Percentiles rank a stretch among this genome's conserved stretches.
phyloP scores from a whole-genome alignment of 1,140 invertebrate genomes.

The Elysia chlorotica region DNA sequence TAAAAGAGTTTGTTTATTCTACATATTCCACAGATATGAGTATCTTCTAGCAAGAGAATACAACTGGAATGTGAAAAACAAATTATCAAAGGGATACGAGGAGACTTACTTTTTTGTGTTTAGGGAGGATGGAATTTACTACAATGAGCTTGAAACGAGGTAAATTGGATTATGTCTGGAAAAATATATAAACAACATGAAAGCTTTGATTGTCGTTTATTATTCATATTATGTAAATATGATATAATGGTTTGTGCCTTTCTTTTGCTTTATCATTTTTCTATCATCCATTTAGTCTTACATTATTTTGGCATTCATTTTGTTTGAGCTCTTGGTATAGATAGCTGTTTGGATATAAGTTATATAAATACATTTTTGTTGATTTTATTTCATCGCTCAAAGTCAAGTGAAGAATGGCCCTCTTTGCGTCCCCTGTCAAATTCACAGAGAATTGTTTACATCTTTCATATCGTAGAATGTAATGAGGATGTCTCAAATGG shows the following conservation, averaged over 20 bases:
- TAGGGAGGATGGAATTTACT: conserved; percentile 87
- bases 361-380: no score
- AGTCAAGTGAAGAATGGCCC: no score
- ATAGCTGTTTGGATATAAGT: background rate
- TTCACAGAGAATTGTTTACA: no score
- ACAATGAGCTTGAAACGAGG: conserved; percentile 95
- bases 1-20: background rate
- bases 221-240: background rate
- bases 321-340: background rate
- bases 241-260: background rate
- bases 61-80: conserved; percentile 99
- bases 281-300: no score
- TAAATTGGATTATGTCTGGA: background rate
- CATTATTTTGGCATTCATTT: no score
- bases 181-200: background rate
- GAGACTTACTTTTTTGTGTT: conserved; percentile 98
- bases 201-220: background rate
- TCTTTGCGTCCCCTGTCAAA: no score
- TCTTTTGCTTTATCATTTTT: background rate
- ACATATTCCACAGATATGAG: conserved; percentile 55
- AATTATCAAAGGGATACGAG: conserved; percentile 95
- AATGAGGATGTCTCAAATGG: no score
- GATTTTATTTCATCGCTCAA: no score
- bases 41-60: conserved; percentile 68
- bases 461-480: no score